Conservation (phyloP, 2,888 invertebrate species). For the Harpalus rubripes region DNA sequence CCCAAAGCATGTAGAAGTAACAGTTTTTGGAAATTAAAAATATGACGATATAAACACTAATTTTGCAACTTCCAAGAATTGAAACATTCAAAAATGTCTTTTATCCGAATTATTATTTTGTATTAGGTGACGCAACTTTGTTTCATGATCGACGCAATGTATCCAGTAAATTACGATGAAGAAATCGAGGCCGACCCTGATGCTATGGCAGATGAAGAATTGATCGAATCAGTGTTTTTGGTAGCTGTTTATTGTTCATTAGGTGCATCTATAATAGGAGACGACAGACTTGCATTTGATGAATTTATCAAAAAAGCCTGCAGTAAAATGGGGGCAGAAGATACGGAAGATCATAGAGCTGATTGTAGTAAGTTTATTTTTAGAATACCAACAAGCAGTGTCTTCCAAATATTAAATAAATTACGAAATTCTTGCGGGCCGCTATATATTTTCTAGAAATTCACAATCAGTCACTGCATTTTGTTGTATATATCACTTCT, state of each 20-base stretch:
- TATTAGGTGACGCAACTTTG: slow-evolving; percentile 88
- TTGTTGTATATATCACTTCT: no score
- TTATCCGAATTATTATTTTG: not conserved
- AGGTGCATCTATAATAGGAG: slow-evolving; percentile 87
- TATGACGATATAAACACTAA: no score
- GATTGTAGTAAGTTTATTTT: slow-evolving; percentile 79
- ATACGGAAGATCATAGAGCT: slow-evolving; percentile 82
- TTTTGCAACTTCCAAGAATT: no score
- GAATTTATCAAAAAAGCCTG: slow-evolving; percentile 87
- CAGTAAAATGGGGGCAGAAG: slow-evolving; percentile 85
- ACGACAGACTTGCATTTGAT: slow-evolving; percentile 87
- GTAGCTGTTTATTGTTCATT: slow-evolving; percentile 91
- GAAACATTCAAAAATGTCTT: no score
- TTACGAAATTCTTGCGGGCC: no score
- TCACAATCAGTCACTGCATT: no score
- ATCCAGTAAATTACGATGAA: slow-evolving; percentile 76
- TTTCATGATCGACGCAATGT: slow-evolving; percentile 87
- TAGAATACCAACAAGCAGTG: no score
- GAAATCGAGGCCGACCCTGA: slow-evolving; percentile 79
- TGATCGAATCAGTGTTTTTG: slow-evolving; percentile 86
- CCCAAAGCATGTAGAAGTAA: no score
- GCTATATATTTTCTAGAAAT: no score
- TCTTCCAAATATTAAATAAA: no score
- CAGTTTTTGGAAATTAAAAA: no score
- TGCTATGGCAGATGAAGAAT: slow-evolving; percentile 79